These are phyloP conservation scores for Acrocephalus scirpaceus DNA, from an alignment of 2,797 vertebrate genomes.

Conservation along the genomic window DNA sequence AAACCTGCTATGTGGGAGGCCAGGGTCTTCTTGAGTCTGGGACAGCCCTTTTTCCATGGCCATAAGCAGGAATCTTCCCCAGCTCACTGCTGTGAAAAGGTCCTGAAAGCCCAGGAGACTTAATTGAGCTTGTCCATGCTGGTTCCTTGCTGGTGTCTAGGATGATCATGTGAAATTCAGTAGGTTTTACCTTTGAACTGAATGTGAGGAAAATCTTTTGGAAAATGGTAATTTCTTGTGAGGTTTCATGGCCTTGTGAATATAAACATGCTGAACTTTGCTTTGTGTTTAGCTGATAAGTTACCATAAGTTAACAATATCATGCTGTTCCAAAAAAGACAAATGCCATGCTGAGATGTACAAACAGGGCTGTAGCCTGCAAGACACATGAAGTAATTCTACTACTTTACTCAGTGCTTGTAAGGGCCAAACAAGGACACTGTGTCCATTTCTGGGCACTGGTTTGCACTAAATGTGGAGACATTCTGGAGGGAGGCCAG, in stretches of 20 bases:
- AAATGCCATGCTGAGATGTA: not conserved
- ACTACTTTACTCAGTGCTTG: not conserved
- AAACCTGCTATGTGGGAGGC: not conserved
- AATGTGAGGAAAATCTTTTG: not conserved
- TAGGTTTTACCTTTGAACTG: not conserved
- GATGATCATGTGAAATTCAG: not conserved
- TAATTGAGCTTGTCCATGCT: not conserved
- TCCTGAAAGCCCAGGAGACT: not conserved
- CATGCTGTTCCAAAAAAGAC: not conserved
- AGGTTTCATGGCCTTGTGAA: not conserved
- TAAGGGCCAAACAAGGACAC: not conserved
- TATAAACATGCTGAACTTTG: not conserved
- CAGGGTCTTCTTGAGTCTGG: not conserved
- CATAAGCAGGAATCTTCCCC: not conserved
- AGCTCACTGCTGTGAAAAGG: not conserved
- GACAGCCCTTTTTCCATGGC: not conserved
- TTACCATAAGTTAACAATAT: not conserved
- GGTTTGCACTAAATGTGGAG: not conserved
- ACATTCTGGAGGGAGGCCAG: not conserved
- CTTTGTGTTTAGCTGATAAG: not conserved
- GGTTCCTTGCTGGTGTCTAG: not conserved
- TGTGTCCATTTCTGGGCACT: not conserved
- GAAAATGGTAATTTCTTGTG: not conserved
- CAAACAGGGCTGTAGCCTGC: not conserved
- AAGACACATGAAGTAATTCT: not conserved